phyloP scores from a whole-genome alignment of 2,797 vertebrate species.

The Eulemur albifrons region DNA sequence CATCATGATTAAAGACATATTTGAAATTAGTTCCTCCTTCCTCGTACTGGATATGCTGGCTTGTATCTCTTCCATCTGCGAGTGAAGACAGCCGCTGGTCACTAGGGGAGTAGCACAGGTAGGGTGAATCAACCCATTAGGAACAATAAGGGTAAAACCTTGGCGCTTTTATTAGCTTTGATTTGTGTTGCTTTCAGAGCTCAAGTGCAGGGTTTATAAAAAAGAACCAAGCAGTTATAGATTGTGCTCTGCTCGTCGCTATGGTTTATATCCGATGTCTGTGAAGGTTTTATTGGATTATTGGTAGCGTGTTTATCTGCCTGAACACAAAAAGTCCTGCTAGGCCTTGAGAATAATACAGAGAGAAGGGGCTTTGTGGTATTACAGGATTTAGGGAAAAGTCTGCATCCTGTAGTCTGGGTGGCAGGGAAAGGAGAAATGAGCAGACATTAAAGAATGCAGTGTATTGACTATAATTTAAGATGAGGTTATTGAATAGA shows the following conservation, averaged over 20 bases:
- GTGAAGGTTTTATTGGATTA: constrained; percentile 73
- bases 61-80: background rate
- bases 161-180: constrained; percentile 57
- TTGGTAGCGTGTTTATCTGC: constrained; percentile 48
- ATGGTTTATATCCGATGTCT: constrained; percentile 50
- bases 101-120: background rate
- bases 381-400: background rate
- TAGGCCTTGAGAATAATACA: constrained; percentile 31
- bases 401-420: background rate
- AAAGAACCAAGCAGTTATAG: constrained; percentile 48
- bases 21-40: background rate
- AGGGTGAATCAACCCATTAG: constrained; percentile 33
- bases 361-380: background rate
- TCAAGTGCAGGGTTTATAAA: constrained; percentile 55
- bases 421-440: background rate
- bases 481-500: background rate
- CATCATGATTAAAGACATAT: background rate
- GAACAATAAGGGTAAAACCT: background rate
- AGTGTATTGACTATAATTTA: background rate
- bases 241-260: background rate
- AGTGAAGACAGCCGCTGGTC: background rate
- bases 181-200: constrained; percentile 57
- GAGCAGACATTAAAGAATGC: background rate
- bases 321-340: background rate
- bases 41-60: fast-evolving